A percentile compares a stretch with the other conserved stretches of the same genome.
phyloP scores from a whole-genome alignment of 2,888 invertebrate species.

The Punctoribates punctum region DNA sequence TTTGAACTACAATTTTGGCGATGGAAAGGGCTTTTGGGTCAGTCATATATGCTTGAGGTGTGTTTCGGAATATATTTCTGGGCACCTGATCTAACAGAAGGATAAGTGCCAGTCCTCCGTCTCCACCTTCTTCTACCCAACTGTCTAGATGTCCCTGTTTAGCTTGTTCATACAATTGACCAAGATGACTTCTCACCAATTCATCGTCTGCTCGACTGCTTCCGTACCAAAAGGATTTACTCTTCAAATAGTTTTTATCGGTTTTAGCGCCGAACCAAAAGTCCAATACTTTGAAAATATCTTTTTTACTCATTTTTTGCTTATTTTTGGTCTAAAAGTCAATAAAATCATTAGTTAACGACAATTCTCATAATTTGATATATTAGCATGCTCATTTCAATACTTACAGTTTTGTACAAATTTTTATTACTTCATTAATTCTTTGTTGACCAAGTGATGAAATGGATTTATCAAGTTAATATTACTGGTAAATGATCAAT shows the following conservation, averaged over 20 bases:
- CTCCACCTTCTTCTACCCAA: constrained; percentile 10
- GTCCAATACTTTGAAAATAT: constrained; percentile 24
- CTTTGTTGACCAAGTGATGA: too few species aligned
- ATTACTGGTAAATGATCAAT: too few species aligned
- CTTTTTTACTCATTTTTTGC: not conserved
- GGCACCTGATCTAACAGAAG: constrained; percentile 39
- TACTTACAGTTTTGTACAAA: too few species aligned
- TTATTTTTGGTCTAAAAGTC: not conserved
- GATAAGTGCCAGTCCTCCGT: constrained; percentile 36
- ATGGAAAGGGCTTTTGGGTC: constrained; percentile 31
- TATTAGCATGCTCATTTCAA: too few species aligned
- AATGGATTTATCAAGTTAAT: too few species aligned
- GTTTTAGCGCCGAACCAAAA: constrained; percentile 39
- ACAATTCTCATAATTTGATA: too few species aligned
- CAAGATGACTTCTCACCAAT: constrained; percentile 16
- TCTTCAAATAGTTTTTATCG: constrained; percentile 33
- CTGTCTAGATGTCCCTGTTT: constrained; percentile 20
- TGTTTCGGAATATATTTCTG: constrained; percentile 36
- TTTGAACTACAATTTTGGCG: constrained; percentile 9
- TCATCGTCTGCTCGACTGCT: constrained; percentile 24
- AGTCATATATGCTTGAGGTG: constrained; percentile 35
- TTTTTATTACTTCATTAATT: too few species aligned
- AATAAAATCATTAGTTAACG: not conserved
- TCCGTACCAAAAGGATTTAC: constrained; percentile 39
- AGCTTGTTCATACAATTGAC: constrained; percentile 20